Evolutionary conservation across 2,888 invertebrate genomes (phyloP).

Genomic region (Erynnis tages): DNA sequence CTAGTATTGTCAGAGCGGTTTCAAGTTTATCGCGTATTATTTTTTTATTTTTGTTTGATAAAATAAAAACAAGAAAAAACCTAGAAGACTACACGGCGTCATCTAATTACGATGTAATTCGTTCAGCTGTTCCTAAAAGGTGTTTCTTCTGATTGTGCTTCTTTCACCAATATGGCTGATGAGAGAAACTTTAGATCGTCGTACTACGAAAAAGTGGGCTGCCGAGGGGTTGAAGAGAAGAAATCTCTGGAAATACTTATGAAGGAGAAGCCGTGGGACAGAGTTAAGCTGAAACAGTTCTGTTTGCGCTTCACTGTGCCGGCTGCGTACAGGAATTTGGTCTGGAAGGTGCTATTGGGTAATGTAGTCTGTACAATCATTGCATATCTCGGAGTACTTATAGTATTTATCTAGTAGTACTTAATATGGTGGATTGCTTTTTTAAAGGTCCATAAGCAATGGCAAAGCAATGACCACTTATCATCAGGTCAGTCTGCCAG

Average conservation of each 20-base stretch:
- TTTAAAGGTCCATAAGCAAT: no score
- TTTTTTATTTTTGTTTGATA: no score
- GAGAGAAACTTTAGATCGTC: constrained; percentile 91
- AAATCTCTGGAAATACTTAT: constrained; percentile 93
- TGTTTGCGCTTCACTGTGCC: constrained; percentile 93
- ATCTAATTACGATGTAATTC: background rate
- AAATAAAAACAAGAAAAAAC: no score
- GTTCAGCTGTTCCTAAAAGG: background rate
- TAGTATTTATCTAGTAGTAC: no score
- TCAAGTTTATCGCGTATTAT: no score
- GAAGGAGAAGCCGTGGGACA: constrained; percentile 91
- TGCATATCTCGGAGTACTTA: no score
- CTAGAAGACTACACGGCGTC: no score
- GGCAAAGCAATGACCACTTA: no score
- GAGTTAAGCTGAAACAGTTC: constrained; percentile 90
- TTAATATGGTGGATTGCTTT: no score
- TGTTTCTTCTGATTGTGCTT: constrained; percentile 15
- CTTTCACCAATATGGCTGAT: constrained; percentile 72
- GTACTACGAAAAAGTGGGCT: constrained; percentile 94
- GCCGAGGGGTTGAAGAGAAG: constrained; percentile 94
- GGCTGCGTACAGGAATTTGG: constrained; percentile 87
- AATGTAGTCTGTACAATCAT: no score
- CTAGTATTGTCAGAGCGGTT: no score
- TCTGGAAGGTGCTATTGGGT: constrained; percentile 94
- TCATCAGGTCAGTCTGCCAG: no score